Base-by-base conservation (phyloP, 2,888 invertebrate genomes). In the Zhengitettix transpicula region DNA sequence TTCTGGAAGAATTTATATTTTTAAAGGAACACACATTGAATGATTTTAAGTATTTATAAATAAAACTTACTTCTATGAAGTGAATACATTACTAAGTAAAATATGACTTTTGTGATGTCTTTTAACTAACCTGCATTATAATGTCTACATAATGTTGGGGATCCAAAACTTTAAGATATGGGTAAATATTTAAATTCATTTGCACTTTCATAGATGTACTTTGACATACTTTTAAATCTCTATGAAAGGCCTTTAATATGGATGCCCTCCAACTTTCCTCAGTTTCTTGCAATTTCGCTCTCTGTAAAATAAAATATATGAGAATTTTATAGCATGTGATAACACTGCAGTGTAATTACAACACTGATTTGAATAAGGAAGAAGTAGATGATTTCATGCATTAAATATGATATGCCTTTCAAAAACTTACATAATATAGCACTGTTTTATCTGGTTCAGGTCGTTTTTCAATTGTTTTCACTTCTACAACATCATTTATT, bases 221-320 rank as follows among this genome's bases (percentile, higher is more conserved):
- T 68, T 83, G 81, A 1, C 82, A 79, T 0, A 81, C 77, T 60
- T 79, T 74, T 52, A 91, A 70, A 71, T 90, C 86, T n/a, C 85
- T 78, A 2, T 77, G 71, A 64, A 91, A 85, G 1, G 86, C 84
- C 54, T 78, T 74, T 1, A 71, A 69, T 28, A 89, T 81, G 52
- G 77, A 75, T 10, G 72, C 70, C 57, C 79, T 80, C 92, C 92
- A 93, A 57, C 75, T 74, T 9, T 74, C 72, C 67, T 87, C 82
- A 7, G 84, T 75, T 47, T 81, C 77, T 11, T 75, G 69, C 10
- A 90, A 72, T 65, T 81, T 80, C 58, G 78, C 69, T 56, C 86
- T 76, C 87, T 88, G 69, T 60, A 70, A 52, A 52, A 52, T 47
- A 5, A 47, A 47, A 5, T 47, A 5, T 5, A 47, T 47, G 12